Base-by-base conservation (phyloP, 2,113 vertebrate species). In the Morone saxatilis region DNA sequence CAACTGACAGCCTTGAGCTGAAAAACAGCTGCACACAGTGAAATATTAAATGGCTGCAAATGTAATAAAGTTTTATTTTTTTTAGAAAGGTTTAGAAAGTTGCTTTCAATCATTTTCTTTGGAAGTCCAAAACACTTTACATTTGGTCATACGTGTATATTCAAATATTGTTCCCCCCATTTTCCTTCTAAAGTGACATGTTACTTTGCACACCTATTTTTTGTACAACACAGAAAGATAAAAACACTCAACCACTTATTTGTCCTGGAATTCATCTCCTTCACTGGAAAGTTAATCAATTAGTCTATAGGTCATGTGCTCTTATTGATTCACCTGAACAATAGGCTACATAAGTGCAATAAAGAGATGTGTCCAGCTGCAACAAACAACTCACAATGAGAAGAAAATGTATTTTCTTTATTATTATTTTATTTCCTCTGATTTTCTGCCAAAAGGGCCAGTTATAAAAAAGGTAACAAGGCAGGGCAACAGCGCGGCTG, bases 401-500 rank as follows among this genome's bases (percentile, higher is more conserved):
- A 10, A 31, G 16, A 16, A 57, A 7, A 19, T 8, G 40, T 13
- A 62, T 71, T 61, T 22, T 14, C 56, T 19, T 72, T 71, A 48
- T 72, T 76, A 61, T 86, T 57, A 19, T 84, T 7, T 4, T 47
- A 5, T 69, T 43, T 48, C 40, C 53, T 85, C 40, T 90, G 83
- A 90, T 76, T 63, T 77, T 31, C 71, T 91, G 88, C 77, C 92
- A 92, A 81, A 86, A 25, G 92, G 89, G 83, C 85, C 93, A 91
- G 90, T 93, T 94, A 88, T 93, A 83, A 94, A 96, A 80, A 95
- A 93, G 93, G 95, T 96, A 97, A 96, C 95, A 94, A 96, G 96
- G 94, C 95, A 96, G 95, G 96, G 94, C 95, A 93, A 93, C 95
- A 90, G 93, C 95, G 95, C 95, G 94, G 93, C 96, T 94, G 96